Evolutionary conservation across 2,797 vertebrate genomes (phyloP).

Genomic region (Chlorospingus flavigularis): DNA sequence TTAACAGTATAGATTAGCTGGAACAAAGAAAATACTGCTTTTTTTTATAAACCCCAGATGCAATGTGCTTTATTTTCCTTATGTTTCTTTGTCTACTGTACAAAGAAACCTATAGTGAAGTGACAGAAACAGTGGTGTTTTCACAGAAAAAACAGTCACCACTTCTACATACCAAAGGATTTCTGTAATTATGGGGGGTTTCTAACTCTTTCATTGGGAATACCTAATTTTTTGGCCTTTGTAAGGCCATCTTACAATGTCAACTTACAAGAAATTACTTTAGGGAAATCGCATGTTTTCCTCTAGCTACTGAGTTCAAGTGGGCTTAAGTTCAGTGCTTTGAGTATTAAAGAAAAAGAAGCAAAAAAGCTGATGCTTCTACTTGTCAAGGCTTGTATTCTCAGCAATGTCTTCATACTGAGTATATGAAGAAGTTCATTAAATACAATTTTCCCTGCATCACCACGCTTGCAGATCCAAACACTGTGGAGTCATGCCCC

Average conservation of each 20-base stretch:
- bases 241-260: neutral
- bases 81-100: neutral
- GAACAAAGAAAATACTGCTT: neutral
- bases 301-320: neutral
- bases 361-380: neutral
- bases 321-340: neutral
- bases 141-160: slow-evolving; percentile 15
- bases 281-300: neutral
- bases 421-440: neutral
- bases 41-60: slow-evolving; percentile 25
- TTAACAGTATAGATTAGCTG: slow-evolving; percentile 32
- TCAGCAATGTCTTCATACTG: neutral
- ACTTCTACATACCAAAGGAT: neutral
- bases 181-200: neutral
- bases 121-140: neutral
- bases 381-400: neutral
- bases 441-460: slow-evolving; percentile 2
- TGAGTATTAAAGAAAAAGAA: neutral
- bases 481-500: neutral
- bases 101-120: neutral
- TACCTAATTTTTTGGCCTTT: neutral
- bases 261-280: neutral
- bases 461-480: neutral
- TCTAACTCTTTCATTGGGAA: slow-evolving; percentile 20
- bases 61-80: slow-evolving; percentile 42